phyloP scores from a whole-genome alignment of 2,113 vertebrate genomes.

The Microtus ochrogaster region DNA sequence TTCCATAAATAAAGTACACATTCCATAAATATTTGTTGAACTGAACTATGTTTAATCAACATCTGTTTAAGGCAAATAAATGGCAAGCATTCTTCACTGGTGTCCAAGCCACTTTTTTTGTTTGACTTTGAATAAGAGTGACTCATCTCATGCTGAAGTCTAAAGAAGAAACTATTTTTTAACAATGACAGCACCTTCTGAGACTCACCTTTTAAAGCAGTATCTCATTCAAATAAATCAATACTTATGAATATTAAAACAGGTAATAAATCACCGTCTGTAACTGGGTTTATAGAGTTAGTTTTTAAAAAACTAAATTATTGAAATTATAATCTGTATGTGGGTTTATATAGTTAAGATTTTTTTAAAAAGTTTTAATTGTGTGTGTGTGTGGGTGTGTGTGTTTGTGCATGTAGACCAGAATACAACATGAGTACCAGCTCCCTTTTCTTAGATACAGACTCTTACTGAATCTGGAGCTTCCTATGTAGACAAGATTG shows the following conservation, averaged over 20 bases:
- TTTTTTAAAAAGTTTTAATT: not conserved
- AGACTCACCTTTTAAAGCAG: conserved; percentile 43
- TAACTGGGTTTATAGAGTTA: not conserved
- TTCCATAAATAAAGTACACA: conserved; percentile 50
- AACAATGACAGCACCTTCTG: not conserved
- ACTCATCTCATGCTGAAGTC: not conserved
- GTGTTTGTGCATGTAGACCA: not conserved
- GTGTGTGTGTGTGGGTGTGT: not conserved
- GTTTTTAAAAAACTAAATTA: not conserved
- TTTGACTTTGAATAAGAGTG: conserved; percentile 62
- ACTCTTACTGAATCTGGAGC: no score
- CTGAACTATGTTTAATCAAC: conserved; percentile 64
- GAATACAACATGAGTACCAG: not conserved
- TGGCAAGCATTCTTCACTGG: conserved; percentile 68
- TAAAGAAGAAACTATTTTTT: conserved; percentile 33
- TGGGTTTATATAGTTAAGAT: not conserved
- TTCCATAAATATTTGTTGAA: conserved; percentile 72
- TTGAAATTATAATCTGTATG: not conserved
- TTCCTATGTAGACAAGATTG: not conserved
- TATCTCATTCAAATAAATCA: conserved; percentile 28
- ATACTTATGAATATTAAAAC: conserved; percentile 36
- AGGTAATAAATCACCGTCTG: not conserved
- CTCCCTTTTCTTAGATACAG: not conserved
- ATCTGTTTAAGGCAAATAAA: conserved; percentile 69
- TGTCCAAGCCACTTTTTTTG: conserved; percentile 53